A percentile compares a stretch with the other conserved stretches of the same genome.
phyloP scores from a whole-genome alignment of 2,113 vertebrate genomes.

The Syrrhaptes paradoxus region DNA sequence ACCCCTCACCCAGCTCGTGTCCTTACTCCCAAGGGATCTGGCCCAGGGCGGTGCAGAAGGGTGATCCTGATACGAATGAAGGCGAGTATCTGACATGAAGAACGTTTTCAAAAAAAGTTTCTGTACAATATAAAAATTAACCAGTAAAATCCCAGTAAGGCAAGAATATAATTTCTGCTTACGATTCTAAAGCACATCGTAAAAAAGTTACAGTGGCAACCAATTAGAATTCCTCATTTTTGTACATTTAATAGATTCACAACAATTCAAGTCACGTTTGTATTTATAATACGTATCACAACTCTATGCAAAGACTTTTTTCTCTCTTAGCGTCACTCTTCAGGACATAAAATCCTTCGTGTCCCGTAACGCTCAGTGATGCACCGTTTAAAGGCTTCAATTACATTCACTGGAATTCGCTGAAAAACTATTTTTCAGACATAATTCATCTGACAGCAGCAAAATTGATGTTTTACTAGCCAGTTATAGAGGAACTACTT shows the following conservation, averaged over 20 bases:
- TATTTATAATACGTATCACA: neutral
- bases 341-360: neutral
- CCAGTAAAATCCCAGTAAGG: neutral
- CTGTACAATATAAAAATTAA: neutral
- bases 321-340: neutral
- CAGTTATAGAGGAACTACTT: neutral
- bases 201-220: neutral
- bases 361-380: neutral
- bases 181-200: neutral
- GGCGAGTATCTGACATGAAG: neutral
- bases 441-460: neutral
- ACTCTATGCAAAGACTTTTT: fast-evolving
- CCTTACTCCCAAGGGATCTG: neutral
- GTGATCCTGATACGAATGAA: neutral
- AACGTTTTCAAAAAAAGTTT: neutral
- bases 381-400: neutral
- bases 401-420: neutral
- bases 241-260: neutral
- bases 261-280: neutral
- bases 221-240: fast-evolving
- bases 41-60: fast-evolving
- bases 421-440: neutral
- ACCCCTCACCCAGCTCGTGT: neutral
- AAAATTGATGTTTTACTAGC: neutral
- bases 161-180: neutral